phyloP scores from a whole-genome alignment of 2,888 invertebrate species.

The Epirrhoe alternata region DNA sequence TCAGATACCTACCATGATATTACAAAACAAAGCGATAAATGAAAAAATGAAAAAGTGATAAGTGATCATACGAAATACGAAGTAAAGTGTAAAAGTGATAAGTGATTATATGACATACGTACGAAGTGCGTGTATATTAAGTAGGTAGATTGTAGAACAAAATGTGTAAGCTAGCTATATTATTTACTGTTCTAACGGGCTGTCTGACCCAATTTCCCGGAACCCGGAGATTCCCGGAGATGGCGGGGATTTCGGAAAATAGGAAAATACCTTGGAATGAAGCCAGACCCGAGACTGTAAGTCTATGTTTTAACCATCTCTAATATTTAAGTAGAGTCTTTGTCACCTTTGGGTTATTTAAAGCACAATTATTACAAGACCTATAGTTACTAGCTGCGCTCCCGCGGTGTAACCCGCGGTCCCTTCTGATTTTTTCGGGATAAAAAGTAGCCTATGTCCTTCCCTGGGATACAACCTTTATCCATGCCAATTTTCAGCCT shows the following conservation, averaged over 20 bases:
- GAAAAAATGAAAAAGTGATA: neutral
- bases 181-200: neutral
- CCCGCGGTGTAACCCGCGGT: no score
- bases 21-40: neutral
- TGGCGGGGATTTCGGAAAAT: slow-evolving; percentile 6
- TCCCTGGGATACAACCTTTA: no score
- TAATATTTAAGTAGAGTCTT: no score
- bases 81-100: neutral
- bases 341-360: no score
- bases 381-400: no score
- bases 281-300: slow-evolving; percentile 10
- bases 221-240: slow-evolving; percentile 4
- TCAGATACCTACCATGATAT: neutral
- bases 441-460: no score
- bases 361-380: no score
- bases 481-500: no score
- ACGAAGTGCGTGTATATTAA: no score
- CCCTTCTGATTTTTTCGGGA: no score
- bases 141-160: neutral
- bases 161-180: neutral
- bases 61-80: neutral
- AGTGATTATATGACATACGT: no score
- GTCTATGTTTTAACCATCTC: neutral
- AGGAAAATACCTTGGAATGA: neutral
- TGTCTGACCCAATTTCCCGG: slow-evolving; percentile 5